Percentiles rank a stretch among this genome's conserved stretches.
These are phyloP conservation scores for Andrena marginata DNA, from an alignment of 2,888 invertebrate species.

Conservation along the genomic window DNA sequence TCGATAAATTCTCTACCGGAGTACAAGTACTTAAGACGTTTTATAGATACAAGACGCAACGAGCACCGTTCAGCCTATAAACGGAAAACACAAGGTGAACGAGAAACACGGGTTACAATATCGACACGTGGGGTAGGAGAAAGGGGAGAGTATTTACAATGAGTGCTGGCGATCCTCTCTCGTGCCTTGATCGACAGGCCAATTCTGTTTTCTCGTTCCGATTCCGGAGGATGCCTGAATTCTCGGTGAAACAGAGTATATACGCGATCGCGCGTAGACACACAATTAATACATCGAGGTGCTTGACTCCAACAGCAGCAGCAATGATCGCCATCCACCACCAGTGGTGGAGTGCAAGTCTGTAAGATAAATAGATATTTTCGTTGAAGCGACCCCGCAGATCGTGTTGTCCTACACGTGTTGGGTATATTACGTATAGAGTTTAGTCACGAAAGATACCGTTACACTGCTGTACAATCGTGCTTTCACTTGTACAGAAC, in stretches of 20 bases:
- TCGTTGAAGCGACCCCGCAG: conserved; percentile 60
- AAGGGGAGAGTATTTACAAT: conserved; percentile 63
- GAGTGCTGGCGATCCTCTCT: conserved; percentile 16
- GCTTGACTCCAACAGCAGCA: conserved; percentile 17
- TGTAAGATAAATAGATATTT: conserved; percentile 47
- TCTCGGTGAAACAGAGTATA: conserved; percentile 46
- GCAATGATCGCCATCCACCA: no score
- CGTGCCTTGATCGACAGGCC: conserved; percentile 3
- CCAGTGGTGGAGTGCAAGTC: conserved; percentile 25
- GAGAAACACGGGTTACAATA: conserved; percentile 41
- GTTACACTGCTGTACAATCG: conserved; percentile 40
- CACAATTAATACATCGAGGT: conserved; percentile 47
- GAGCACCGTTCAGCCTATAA: conserved; percentile 66
- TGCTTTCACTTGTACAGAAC: conserved; percentile 5
- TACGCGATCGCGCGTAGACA: conserved; percentile 17
- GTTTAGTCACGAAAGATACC: conserved; percentile 21
- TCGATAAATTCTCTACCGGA: conserved; percentile 52
- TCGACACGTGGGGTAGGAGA: conserved; percentile 23
- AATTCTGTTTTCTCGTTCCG: background rate
- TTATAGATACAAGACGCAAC: conserved; percentile 59
- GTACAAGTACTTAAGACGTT: conserved; percentile 45
- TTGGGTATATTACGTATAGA: conserved; percentile 44
- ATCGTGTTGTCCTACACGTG: conserved; percentile 49
- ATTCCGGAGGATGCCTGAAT: background rate
- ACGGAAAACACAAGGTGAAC: conserved; percentile 56